phyloP scores from a whole-genome alignment of 2,888 invertebrate species.

The Lapara coniferarum region DNA sequence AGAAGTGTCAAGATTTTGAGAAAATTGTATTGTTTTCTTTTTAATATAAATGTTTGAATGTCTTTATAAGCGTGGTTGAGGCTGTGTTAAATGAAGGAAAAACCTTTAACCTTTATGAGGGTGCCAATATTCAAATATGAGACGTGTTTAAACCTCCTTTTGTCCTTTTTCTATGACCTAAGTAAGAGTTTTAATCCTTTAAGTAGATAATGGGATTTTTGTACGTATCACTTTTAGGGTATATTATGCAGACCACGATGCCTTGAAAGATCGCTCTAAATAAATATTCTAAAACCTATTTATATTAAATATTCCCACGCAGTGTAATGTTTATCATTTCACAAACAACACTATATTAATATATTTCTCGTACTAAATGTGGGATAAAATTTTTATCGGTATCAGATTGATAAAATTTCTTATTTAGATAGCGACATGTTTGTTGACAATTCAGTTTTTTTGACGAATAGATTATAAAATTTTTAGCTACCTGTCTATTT shows the following conservation, averaged over 20 bases:
- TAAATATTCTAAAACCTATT: background rate
- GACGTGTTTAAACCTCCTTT: slow-evolving; percentile 3
- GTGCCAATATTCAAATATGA: slow-evolving; percentile 8
- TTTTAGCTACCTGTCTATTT: background rate
- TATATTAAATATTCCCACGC: slow-evolving; percentile 15
- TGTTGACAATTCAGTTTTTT: background rate
- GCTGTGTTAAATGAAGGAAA: background rate
- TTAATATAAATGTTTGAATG: background rate
- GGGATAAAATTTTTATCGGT: slow-evolving; percentile 8
- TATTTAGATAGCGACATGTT: background rate
- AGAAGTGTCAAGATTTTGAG: background rate
- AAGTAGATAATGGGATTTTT: slow-evolving; percentile 1
- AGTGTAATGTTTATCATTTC: background rate
- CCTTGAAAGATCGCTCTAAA: background rate
- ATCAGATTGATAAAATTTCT: background rate
- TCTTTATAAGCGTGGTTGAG: background rate
- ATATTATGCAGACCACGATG: background rate
- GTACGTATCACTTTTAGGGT: background rate
- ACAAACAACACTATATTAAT: slow-evolving; percentile 15
- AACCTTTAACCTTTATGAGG: background rate
- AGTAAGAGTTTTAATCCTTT: slow-evolving; percentile 1
- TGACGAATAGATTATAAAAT: background rate
- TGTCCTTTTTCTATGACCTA: background rate
- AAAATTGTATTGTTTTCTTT: background rate
- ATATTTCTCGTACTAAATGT: background rate